Percentiles rank a stretch among this genome's conserved stretches.
These are phyloP conservation scores for Mormyrops attenuatus DNA, from an alignment of 2,797 vertebrate genomes.

Conservation along the genomic window DNA sequence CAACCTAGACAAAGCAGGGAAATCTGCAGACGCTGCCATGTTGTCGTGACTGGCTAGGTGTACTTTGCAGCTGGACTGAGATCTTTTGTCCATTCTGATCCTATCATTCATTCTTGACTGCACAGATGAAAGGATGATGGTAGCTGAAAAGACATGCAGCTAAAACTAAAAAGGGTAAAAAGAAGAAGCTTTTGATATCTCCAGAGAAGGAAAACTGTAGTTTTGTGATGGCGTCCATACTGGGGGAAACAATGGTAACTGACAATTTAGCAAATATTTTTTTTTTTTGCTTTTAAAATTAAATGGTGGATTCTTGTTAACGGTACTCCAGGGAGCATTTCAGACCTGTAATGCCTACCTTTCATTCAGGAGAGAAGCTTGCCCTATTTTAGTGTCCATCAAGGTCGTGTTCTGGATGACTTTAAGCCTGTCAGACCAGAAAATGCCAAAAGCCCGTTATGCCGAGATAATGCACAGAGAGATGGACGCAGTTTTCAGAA, in stretches of 20 bases:
- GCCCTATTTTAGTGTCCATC: background rate
- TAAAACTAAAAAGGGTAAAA: conserved; percentile 47
- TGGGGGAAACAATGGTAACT: conserved; percentile 48
- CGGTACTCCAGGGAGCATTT: no score
- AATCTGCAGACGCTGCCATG: background rate
- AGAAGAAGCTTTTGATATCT: conserved; percentile 61
- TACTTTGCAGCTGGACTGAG: conserved; percentile 46
- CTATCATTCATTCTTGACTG: conserved; percentile 66
- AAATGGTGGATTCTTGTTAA: conserved; percentile 11
- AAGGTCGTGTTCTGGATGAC: background rate
- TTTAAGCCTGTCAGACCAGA: background rate
- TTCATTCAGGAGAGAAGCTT: background rate
- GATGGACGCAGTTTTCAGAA: background rate
- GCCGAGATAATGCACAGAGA: background rate
- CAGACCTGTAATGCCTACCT: background rate
- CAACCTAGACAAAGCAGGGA: background rate
- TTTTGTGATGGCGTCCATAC: conserved; percentile 35
- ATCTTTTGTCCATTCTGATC: conserved; percentile 66
- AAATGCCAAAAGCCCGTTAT: background rate
- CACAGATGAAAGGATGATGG: conserved; percentile 66
- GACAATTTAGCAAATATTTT: conserved; percentile 50
- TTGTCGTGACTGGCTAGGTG: background rate
- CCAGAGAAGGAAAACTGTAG: conserved; percentile 60
- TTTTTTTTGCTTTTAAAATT: conserved; percentile 62
- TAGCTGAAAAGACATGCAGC: conserved; percentile 57